Conservation (phyloP, 2,888 invertebrate species). For the Drosophila nr. medialis region DNA sequence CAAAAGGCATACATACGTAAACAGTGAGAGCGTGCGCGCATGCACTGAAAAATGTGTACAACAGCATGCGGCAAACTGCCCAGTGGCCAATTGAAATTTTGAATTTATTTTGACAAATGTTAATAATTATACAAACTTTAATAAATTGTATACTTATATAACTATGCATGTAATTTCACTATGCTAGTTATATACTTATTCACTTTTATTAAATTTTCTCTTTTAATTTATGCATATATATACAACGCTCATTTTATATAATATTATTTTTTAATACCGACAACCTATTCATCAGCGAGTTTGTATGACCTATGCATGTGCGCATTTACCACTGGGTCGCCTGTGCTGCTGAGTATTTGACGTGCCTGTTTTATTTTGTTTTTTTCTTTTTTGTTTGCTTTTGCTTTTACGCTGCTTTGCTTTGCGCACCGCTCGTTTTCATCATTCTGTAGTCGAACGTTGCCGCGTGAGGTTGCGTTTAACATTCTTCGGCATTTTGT, state of each 20-base stretch:
- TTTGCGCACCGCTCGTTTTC: conserved; percentile 60
- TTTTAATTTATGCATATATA: not conserved
- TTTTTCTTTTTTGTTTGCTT: conserved; percentile 49
- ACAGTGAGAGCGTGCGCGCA: conserved; percentile 53
- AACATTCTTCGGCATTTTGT: conserved; percentile 50
- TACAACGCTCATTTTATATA: not conserved
- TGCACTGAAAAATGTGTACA: conserved; percentile 65
- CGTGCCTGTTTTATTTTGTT: conserved; percentile 43
- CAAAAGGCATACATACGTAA: conserved; percentile 22
- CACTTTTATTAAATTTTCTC: not conserved
- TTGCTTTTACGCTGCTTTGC: conserved; percentile 57
- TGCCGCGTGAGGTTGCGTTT: conserved; percentile 65
- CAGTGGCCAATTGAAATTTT: conserved; percentile 46
- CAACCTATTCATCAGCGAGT: conserved; percentile 14
- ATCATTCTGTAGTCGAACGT: conserved; percentile 70
- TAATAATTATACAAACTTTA: not conserved
- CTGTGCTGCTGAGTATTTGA: conserved; percentile 41
- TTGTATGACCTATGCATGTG: conserved; percentile 35
- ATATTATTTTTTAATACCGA: not conserved
- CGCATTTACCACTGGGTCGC: conserved; percentile 48
- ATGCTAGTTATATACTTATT: not conserved
- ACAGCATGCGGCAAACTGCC: conserved; percentile 40
- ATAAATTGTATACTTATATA: not conserved
- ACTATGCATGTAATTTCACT: not conserved
- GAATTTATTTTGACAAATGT: not conserved